Evolutionary conservation across 2,888 invertebrate genomes (phyloP), one percentile per base, ranked within the genome.

Genomic region (Schizaphis graminum): DNA sequence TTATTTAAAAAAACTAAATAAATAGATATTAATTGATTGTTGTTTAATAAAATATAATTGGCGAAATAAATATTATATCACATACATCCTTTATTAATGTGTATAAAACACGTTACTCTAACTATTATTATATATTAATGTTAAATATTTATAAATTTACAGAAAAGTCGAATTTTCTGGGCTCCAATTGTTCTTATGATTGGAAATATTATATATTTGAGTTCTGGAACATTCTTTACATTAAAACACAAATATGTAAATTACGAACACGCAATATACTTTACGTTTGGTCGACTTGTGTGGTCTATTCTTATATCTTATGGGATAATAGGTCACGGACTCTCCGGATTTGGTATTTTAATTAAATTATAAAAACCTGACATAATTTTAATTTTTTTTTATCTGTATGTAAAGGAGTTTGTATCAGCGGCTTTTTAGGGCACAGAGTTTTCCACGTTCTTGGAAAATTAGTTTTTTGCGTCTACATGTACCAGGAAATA

Each of bases 211-310:
- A 87, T 93, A 35, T 93, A 94, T 67, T 88, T 91, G 41, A 56
- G 86, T 61, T 67, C 77, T n/a, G 89, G 90, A 21, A 24, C 53
- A 26, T 93, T 93, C 26, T 91, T 91, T 53, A 47, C 86, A 67
- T 95, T 95, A 67, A 94, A 95, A 41, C 91, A 95, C 21, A 89
- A 92, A 5, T 95, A 95, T 92, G 91, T 87, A 77, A 90, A 89
- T 49, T 94, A 94, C 84, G 95, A 95, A 92, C 95, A 95, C 92
- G 95, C 95, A 13, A 61, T 95, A 26, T 95, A 95, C 84, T 95
- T 95, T 56, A 94, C 94, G 13, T n/a, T 95, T 16, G 94, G 95
- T n/a, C 94, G 95, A 41, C 88, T 95, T 0, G 94, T 95, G 16
- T 95, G 95, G 95, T 90, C 95, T 16, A 35, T 95, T 77, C 93